phyloP scores from a whole-genome alignment of 2,888 invertebrate species.

The Latheticus oryzae region DNA sequence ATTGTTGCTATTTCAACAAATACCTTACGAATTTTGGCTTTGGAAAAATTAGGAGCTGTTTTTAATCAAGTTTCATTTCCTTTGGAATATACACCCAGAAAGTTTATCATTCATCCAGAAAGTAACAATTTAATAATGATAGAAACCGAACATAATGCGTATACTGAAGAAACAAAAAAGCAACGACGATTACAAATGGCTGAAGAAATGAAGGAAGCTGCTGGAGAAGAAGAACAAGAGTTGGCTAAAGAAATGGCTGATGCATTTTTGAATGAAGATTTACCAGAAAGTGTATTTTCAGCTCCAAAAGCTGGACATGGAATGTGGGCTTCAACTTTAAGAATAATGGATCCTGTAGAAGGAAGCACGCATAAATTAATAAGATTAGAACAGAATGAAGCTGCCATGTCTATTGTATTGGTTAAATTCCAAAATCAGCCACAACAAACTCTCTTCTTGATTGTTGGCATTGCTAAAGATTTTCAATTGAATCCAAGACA shows the following conservation, averaged over 20 bases:
- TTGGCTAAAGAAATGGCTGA: constrained; percentile 98
- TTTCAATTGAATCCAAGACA: constrained; percentile 88
- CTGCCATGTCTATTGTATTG: constrained; percentile 89
- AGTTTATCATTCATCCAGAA: constrained; percentile 93
- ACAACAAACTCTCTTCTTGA: constrained; percentile 68
- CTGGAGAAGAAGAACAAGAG: constrained; percentile 95
- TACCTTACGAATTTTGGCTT: constrained; percentile 94
- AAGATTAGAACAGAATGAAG: constrained; percentile 94
- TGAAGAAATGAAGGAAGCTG: constrained; percentile 97
- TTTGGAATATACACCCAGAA: constrained; percentile 94
- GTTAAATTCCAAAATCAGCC: constrained; percentile 64
- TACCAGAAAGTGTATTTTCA: constrained; percentile 94
- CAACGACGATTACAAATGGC: constrained; percentile 95
- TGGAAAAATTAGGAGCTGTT: constrained; percentile 98
- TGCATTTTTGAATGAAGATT: constrained; percentile 92
- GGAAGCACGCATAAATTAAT: constrained; percentile 83
- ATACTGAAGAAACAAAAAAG: constrained; percentile 96
- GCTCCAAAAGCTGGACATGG: constrained; percentile 96
- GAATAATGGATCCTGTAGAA: constrained; percentile 86
- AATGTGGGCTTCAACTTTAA: constrained; percentile 94
- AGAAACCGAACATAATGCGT: constrained; percentile 98
- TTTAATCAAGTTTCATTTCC: constrained; percentile 96
- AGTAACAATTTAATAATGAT: constrained; percentile 90
- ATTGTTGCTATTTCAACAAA: constrained; percentile 99
- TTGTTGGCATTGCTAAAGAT: constrained; percentile 94